Evolutionary conservation across 2,888 invertebrate species (phyloP).

Genomic region (Netelia virgata): DNA sequence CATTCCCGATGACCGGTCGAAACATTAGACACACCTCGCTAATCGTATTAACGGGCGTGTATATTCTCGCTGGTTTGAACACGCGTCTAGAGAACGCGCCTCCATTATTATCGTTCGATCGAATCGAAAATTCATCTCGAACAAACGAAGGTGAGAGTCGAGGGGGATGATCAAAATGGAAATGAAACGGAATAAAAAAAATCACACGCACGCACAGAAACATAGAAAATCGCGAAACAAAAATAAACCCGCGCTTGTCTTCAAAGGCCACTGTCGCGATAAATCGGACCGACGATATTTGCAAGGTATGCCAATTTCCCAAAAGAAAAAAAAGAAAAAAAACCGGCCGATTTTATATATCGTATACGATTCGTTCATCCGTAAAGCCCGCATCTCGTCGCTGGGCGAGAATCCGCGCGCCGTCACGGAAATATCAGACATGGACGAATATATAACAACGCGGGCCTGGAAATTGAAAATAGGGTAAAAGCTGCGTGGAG

Average conservation of each 20-base stretch:
- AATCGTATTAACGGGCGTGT: constrained; percentile 49
- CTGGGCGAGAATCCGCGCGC: not conserved
- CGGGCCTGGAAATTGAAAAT: constrained; percentile 54
- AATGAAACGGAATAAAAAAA: not conserved
- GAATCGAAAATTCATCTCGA: not conserved
- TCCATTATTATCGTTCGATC: too few relatives aligned
- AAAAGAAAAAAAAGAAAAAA: constrained; percentile 8
- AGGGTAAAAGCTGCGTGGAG: not conserved
- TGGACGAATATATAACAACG: constrained; percentile 51
- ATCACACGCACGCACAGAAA: too few relatives aligned
- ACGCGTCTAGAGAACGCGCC: too few relatives aligned
- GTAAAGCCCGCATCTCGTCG: constrained; percentile 49
- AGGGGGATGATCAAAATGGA: too few relatives aligned
- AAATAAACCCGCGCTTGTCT: not conserved
- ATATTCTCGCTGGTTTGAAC: not conserved
- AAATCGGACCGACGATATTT: not conserved
- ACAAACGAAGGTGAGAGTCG: not conserved
- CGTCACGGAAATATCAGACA: constrained; percentile 59
- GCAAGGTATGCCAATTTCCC: not conserved
- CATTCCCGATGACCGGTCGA: not conserved
- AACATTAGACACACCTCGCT: constrained; percentile 53
- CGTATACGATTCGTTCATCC: constrained; percentile 58
- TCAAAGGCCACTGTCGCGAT: not conserved
- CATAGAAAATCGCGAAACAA: too few relatives aligned
- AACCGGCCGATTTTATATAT: constrained; percentile 14